Evolutionary conservation across 2,888 invertebrate species (phyloP).

Genomic region (Aspidapion aeneum): DNA sequence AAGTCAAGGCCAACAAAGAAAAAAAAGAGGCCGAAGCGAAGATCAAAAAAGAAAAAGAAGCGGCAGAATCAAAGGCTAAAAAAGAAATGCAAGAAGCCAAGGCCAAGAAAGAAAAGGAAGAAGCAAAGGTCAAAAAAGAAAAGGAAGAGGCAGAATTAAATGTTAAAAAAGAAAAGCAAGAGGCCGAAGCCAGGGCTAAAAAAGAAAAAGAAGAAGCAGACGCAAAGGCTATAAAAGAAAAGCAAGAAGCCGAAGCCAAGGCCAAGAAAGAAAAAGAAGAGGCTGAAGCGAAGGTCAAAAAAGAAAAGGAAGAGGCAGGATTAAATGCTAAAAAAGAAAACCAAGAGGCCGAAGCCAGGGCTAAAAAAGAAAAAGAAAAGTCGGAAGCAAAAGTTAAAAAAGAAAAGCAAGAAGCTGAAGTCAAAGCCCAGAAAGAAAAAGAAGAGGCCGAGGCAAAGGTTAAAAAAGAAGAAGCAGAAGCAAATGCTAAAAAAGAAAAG

Average conservation of each 20-base stretch:
- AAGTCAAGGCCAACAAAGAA: slow-evolving; percentile 23
- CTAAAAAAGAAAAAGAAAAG: slow-evolving; percentile 18
- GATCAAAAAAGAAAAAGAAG: slow-evolving; percentile 23
- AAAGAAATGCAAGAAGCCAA: slow-evolving; percentile 18
- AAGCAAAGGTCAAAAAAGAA: slow-evolving; percentile 20
- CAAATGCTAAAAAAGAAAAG: slow-evolving; percentile 18
- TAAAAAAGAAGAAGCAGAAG: slow-evolving; percentile 21
- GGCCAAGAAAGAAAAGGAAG: slow-evolving; percentile 17
- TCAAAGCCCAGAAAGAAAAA: slow-evolving; percentile 15
- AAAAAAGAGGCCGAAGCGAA: slow-evolving; percentile 28
- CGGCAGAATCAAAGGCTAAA: slow-evolving; percentile 28
- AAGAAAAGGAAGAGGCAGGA: slow-evolving; percentile 16
- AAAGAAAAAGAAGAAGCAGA: slow-evolving; percentile 22
- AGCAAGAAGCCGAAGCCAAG: slow-evolving; percentile 17
- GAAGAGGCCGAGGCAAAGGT: slow-evolving; percentile 17
- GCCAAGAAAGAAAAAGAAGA: slow-evolving; percentile 18
- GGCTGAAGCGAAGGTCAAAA: slow-evolving; percentile 18
- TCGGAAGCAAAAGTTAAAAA: slow-evolving; percentile 16
- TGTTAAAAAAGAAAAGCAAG: slow-evolving; percentile 19
- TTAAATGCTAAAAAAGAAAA: slow-evolving; percentile 20
- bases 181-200: slow-evolving; percentile 22
- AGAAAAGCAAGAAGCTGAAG: slow-evolving; percentile 17
- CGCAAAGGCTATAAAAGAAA: slow-evolving; percentile 17
- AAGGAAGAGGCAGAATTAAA: slow-evolving; percentile 21
- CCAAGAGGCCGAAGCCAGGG: slow-evolving; percentile 10